Base-by-base conservation (phyloP, 2,797 vertebrate genomes). In the Pangasius sanitwongsei region DNA sequence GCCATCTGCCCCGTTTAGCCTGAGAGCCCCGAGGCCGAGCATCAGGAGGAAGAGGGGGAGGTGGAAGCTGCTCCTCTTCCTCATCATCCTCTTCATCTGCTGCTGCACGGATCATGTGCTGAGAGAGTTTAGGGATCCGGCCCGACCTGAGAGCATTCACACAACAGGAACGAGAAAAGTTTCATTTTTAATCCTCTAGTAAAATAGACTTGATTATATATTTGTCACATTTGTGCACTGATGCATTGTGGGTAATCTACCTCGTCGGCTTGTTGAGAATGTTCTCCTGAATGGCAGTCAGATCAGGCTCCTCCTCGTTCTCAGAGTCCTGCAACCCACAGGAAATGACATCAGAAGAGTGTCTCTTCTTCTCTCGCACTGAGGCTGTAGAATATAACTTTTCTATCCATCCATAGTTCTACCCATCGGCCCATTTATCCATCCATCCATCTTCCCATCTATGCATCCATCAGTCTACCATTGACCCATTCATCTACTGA, bases 111-210 rank as follows among this genome's bases (percentile, higher is more conserved):
- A 90, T 95, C 87, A 96, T 87, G 48, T 90, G 94, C 89, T 94
- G 91, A 48, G 90, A 93, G 50, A 94, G 94, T 93, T 96, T 96
- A 59, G 96, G 96, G 12, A 96, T 92, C 91, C 96, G 94, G 37
- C 96, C 96, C 59, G 94, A 97, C 90, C 96, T 97, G 87, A 65
- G 57, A 69, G 92, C 50, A 7, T 91, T 25, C n/a, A 75, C 0
- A 78, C 31, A 13, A 61, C 86, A 13, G 65, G 16, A 59, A 6
- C 12, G 13, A 28, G 48, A 18, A 65, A 34, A 5, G 31, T 55
- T 57, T 15, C 1, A 2, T 18, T 44, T 28, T 63, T 18, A 23
- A 18, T 59, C 13, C 4, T 2, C 15, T 2, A 65, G 25, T 53
- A 53, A 85, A 50, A 53, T 0, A 0, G 18, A 67, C 15, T 5